Percentiles rank a stretch among this genome's conserved stretches.
Evolutionary conservation across 2,113 vertebrate genomes (phyloP).

Genomic region (Polyodon spathula): DNA sequence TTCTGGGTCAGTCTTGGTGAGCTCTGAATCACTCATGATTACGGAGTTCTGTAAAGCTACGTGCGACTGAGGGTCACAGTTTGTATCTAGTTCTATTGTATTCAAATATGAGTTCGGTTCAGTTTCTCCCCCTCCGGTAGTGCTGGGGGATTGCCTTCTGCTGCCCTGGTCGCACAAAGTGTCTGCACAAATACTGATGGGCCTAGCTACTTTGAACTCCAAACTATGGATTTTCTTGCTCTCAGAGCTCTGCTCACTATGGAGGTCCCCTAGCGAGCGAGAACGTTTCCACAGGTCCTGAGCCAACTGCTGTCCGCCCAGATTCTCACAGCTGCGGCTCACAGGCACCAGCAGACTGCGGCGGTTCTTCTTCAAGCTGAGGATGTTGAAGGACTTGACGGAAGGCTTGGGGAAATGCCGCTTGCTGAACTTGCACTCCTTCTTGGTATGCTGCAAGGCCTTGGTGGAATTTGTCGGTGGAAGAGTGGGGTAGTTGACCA

Average conservation of each 20-base stretch:
- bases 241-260: constrained; percentile 49
- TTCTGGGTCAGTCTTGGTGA: constrained; percentile 22
- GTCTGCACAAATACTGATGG: constrained; percentile 15
- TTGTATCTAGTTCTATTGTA: background rate
- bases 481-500: constrained; percentile 66
- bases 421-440: constrained; percentile 43
- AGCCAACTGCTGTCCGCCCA: constrained; percentile 52
- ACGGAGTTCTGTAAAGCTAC: constrained; percentile 44
- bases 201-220: constrained; percentile 19
- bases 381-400: constrained; percentile 42
- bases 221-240: constrained; percentile 36
- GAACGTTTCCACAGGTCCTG: constrained; percentile 68
- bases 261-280: constrained; percentile 82
- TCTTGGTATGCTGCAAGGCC: constrained; percentile 51
- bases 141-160: constrained; percentile 9
- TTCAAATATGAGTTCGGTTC: background rate
- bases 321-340: constrained; percentile 80
- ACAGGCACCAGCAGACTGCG: constrained; percentile 57
- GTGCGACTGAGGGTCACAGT: constrained; percentile 20
- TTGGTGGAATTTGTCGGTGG: constrained; percentile 66
- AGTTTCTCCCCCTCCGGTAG: constrained; percentile 6
- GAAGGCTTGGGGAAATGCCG: constrained; percentile 43
- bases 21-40: constrained; percentile 17
- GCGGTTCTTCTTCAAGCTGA: constrained; percentile 54
- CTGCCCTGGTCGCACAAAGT: constrained; percentile 37